A percentile compares a stretch with the other conserved stretches of the same genome.
phyloP scores from a whole-genome alignment of 2,888 invertebrate species.

The Eupithecia subumbrata region DNA sequence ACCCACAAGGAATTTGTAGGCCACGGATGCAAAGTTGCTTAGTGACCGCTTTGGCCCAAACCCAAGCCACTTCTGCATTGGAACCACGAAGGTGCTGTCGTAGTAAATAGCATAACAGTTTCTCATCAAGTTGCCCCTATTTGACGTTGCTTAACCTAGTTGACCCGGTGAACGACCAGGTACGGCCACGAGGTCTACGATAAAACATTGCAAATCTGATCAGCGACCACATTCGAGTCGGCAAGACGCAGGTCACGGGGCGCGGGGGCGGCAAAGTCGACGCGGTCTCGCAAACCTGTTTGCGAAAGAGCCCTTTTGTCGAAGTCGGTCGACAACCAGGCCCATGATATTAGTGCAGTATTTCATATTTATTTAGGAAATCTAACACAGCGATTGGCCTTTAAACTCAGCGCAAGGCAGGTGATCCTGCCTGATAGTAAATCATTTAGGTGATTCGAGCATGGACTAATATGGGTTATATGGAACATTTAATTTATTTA shows the following conservation, averaged over 20 bases:
- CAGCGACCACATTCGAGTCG: slow-evolving; percentile 40
- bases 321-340: slow-evolving; percentile 61
- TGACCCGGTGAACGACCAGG: slow-evolving; percentile 7
- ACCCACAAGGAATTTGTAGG: slow-evolving; percentile 9
- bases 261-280: slow-evolving; percentile 50
- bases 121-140: slow-evolving; percentile 37
- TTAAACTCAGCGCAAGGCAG: background rate
- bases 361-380: slow-evolving; percentile 15
- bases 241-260: slow-evolving; percentile 43
- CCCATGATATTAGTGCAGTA: slow-evolving; percentile 25
- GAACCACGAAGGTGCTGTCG: slow-evolving; percentile 38
- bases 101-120: slow-evolving; percentile 22
- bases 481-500: no score
- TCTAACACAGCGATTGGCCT: background rate
- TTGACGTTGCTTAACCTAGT: slow-evolving; percentile 28
- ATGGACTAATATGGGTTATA: background rate
- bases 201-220: slow-evolving; percentile 42
- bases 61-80: slow-evolving; percentile 41
- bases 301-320: slow-evolving; percentile 70
- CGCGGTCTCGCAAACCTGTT: slow-evolving; percentile 70
- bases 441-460: background rate
- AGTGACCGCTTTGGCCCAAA: slow-evolving; percentile 16
- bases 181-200: slow-evolving; percentile 10
- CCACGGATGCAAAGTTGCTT: background rate
- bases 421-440: background rate